phyloP scores from a whole-genome alignment of 2,113 vertebrate genomes.

The Numida meleagris region DNA sequence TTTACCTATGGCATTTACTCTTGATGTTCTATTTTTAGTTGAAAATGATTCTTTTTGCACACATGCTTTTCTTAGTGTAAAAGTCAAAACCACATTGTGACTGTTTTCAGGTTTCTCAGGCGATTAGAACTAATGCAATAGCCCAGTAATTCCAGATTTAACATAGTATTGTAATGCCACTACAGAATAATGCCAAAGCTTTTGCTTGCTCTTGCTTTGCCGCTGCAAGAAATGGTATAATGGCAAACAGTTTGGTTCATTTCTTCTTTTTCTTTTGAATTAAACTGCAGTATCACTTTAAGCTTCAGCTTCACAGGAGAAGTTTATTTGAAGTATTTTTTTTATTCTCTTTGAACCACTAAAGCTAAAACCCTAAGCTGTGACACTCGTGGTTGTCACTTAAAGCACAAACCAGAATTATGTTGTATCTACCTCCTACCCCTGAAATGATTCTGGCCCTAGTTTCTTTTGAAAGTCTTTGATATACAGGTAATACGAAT shows the following conservation, averaged over 20 bases:
- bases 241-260: background rate
- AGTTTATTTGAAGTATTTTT: background rate
- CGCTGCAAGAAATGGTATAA: background rate
- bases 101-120: background rate
- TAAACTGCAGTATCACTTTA: background rate
- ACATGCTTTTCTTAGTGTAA: background rate
- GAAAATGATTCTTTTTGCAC: background rate
- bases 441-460: background rate
- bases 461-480: background rate
- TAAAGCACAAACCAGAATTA: background rate
- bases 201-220: background rate
- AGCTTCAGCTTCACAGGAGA: background rate
- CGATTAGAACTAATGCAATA: background rate
- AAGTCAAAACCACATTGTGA: background rate
- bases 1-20: background rate
- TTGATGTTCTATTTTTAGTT: background rate
- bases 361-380: no score
- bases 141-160: background rate
- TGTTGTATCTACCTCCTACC: background rate
- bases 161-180: background rate
- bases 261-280: background rate
- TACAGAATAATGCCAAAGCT: background rate
- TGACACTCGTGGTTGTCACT: background rate
- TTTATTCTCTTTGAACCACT: background rate
- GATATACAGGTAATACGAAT: background rate